phyloP scores from a whole-genome alignment of 1,140 invertebrate genomes.

The Delia radicum region DNA sequence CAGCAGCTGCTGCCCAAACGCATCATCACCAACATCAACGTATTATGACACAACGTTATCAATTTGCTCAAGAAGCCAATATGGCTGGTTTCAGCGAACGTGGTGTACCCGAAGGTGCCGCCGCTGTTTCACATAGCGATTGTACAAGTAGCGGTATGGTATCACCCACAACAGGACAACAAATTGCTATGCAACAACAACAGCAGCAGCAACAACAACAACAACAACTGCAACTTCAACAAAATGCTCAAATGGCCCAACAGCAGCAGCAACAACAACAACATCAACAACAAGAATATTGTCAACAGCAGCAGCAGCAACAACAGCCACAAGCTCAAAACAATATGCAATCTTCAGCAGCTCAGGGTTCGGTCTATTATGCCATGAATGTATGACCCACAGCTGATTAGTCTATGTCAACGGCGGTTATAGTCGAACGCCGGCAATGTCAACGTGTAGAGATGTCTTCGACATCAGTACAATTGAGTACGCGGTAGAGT shows the following conservation, averaged over 20 bases:
- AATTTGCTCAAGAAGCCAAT: slow-evolving; percentile 54
- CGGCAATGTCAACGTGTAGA: slow-evolving; percentile 55
- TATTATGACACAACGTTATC: slow-evolving; percentile 39
- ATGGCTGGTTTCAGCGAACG: slow-evolving; percentile 58
- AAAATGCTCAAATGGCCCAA: slow-evolving; percentile 30
- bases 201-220: slow-evolving; percentile 30
- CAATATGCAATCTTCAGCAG: slow-evolving; percentile 30
- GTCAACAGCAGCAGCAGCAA: slow-evolving; percentile 34
- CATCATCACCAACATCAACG: slow-evolving; percentile 53
- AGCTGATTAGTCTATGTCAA: slow-evolving; percentile 51
- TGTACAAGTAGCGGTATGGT: slow-evolving; percentile 52
- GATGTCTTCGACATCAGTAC: slow-evolving; percentile 52
- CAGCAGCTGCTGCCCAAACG: slow-evolving; percentile 35
- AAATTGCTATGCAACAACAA: slow-evolving; percentile 23
- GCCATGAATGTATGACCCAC: slow-evolving; percentile 59
- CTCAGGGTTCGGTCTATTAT: slow-evolving; percentile 55
- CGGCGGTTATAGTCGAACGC: slow-evolving; percentile 54
- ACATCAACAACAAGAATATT: slow-evolving; percentile 32
- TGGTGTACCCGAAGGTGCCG: slow-evolving; percentile 66
- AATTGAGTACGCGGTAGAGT: slow-evolving; percentile 38
- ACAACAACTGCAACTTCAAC: slow-evolving; percentile 40
- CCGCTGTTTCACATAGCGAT: slow-evolving; percentile 59
- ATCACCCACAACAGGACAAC: slow-evolving; percentile 55
- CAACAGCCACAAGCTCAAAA: slow-evolving; percentile 18
- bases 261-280: slow-evolving; percentile 33